These are phyloP conservation scores for Miichthys miiuy DNA, from an alignment of 2,797 vertebrate genomes.

Conservation along the genomic window DNA sequence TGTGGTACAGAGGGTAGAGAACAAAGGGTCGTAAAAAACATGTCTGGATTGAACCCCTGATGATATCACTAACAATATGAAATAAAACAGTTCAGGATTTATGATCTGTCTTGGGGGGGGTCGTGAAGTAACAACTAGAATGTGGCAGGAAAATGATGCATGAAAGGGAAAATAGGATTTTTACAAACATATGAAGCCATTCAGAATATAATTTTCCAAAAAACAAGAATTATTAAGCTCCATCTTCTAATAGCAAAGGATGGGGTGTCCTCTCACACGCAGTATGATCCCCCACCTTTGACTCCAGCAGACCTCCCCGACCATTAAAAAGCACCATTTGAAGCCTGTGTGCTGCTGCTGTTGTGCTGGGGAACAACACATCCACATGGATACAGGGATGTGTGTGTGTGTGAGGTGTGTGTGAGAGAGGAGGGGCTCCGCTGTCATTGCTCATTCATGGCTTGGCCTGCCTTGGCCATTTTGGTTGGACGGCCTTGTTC, in stretches of 20 bases:
- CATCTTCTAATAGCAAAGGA: not conserved
- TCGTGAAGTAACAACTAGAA: not conserved
- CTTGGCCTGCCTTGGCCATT: constrained; percentile 71
- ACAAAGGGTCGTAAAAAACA: constrained; percentile 48
- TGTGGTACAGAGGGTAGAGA: constrained; percentile 6
- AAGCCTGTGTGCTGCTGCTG: constrained; percentile 1
- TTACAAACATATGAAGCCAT: not conserved
- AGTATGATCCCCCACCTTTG: not conserved
- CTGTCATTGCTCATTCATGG: constrained; percentile 78
- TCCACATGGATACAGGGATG: constrained; percentile 61
- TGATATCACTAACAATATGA: constrained; percentile 16
- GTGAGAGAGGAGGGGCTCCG: constrained; percentile 65
- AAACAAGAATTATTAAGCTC: not conserved
- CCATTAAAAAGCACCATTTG: constrained; percentile 20
- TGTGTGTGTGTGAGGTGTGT: constrained; percentile 19
- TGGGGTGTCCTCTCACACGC: not conserved
- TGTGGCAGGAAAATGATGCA: not conserved
- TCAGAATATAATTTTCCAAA: no score
- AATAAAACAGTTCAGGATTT: constrained; percentile 1
- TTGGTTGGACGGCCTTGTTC: constrained; percentile 73
- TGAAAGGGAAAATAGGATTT: not conserved
- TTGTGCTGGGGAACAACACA: constrained; percentile 55
- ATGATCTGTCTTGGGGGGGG: not conserved
- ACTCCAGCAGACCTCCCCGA: not conserved
- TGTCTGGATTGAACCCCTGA: constrained; percentile 16